Conservation (phyloP, 2,888 invertebrate species). For the Apamea sordens region DNA sequence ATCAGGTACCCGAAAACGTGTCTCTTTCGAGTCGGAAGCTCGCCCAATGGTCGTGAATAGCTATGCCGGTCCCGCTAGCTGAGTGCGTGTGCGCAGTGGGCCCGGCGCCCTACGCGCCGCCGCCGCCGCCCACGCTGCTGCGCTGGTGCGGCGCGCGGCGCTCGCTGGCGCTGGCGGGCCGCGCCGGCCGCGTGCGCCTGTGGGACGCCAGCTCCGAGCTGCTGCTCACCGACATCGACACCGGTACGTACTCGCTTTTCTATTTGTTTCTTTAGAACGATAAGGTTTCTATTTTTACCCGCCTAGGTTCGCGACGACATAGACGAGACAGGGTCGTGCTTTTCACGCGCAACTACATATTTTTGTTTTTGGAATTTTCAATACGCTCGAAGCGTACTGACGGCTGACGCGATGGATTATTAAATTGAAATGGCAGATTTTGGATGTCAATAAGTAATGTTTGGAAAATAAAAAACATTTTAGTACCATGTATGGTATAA, state of each 20-base stretch:
- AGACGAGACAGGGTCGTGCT: too few relatives aligned
- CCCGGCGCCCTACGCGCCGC: constrained; percentile 55
- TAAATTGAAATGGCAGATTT: too few relatives aligned
- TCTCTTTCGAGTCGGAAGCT: not conserved
- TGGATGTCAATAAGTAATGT: too few relatives aligned
- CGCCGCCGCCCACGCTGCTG: constrained; percentile 92
- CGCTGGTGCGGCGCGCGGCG: constrained; percentile 96
- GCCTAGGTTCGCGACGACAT: too few relatives aligned
- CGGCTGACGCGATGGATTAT: too few relatives aligned
- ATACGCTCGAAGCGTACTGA: too few relatives aligned
- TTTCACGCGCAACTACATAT: too few relatives aligned
- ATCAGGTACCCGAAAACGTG: not conserved
- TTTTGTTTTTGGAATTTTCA: too few relatives aligned
- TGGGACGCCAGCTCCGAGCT: constrained; percentile 97
- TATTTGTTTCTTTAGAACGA: too few relatives aligned
- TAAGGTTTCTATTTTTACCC: too few relatives aligned
- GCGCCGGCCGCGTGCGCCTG: constrained; percentile 93
- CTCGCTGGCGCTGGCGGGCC: constrained; percentile 95
- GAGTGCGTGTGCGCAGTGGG: constrained; percentile 17
- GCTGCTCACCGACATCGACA: constrained; percentile 93
- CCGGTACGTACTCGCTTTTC: constrained; percentile 85
- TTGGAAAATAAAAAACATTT: too few relatives aligned
- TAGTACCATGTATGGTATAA: too few relatives aligned
- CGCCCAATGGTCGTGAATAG: not conserved
- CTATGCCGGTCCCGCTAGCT: not conserved